These are phyloP conservation scores for Sebastolobus altivelis DNA, from an alignment of 2,797 vertebrate species.

Conservation along the genomic window DNA sequence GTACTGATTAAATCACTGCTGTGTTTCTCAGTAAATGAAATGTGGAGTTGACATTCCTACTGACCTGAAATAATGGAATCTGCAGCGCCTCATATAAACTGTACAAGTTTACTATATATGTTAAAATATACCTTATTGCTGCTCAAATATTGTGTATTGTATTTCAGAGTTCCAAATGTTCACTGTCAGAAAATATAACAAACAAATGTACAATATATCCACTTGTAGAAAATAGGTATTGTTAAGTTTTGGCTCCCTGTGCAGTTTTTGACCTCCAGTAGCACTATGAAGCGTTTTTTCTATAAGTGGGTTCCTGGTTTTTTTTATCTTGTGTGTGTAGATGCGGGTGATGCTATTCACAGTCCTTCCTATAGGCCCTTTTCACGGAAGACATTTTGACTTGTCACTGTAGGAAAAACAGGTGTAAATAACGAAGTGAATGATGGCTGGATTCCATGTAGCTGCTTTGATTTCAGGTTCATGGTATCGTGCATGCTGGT, in stretches of 20 bases:
- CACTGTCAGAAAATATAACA: background rate
- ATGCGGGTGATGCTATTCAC: background rate
- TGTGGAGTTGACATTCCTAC: conserved; percentile 14
- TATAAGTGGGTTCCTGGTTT: no score
- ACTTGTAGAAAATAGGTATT: background rate
- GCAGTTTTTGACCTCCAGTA: background rate
- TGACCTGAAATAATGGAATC: conserved; percentile 14
- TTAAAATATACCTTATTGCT: background rate
- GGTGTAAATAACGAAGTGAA: no score
- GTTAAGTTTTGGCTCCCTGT: background rate
- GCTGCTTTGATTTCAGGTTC: no score
- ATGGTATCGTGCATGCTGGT: no score
- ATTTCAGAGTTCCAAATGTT: background rate
- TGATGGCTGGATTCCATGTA: no score
- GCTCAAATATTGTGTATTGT: no score
- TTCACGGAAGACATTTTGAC: background rate
- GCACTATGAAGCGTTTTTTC: background rate
- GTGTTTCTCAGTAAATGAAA: conserved; percentile 3
- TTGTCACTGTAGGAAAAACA: no score
- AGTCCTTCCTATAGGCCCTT: background rate
- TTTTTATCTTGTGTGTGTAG: background rate
- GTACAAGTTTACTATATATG: background rate
- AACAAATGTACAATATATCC: no score
- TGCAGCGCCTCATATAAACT: background rate
- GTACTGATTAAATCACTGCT: conserved; percentile 11